These are phyloP conservation scores for Leucopsar rothschildi DNA, from an alignment of 2,113 vertebrate species.

Conservation along the genomic window DNA sequence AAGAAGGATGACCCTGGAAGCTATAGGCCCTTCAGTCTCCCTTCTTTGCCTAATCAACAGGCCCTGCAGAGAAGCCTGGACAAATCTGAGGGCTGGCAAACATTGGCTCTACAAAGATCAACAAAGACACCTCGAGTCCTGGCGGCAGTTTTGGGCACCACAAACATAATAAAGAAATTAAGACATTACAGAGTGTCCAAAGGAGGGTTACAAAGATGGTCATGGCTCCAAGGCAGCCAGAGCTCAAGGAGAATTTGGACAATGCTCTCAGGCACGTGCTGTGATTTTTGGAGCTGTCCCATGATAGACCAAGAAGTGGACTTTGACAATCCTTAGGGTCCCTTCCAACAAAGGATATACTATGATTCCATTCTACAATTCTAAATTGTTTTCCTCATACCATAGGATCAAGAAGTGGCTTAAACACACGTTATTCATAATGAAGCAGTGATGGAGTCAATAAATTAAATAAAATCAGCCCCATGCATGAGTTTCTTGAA, in stretches of 20 bases:
- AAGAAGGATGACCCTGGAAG: neutral
- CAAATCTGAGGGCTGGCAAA: neutral
- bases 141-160: neutral
- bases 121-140: neutral
- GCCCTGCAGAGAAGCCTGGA: neutral
- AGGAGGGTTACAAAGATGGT: neutral
- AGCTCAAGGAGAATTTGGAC: neutral
- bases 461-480: neutral
- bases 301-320: neutral
- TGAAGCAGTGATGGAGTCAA: neutral
- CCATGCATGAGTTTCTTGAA: neutral
- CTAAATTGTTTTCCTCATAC: neutral
- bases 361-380: rapidly evolving
- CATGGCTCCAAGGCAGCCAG: neutral
- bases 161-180: neutral
- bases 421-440: neutral
- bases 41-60: too few relatives aligned
- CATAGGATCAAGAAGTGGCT: neutral
- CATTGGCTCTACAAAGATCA: neutral
- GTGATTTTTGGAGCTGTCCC: neutral
- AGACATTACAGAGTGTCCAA: neutral
- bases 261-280: neutral
- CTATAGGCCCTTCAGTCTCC: neutral
- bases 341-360: neutral
- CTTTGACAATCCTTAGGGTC: neutral